phyloP scores from a whole-genome alignment of 2,113 vertebrate species.

The Lepisosteus osseus region DNA sequence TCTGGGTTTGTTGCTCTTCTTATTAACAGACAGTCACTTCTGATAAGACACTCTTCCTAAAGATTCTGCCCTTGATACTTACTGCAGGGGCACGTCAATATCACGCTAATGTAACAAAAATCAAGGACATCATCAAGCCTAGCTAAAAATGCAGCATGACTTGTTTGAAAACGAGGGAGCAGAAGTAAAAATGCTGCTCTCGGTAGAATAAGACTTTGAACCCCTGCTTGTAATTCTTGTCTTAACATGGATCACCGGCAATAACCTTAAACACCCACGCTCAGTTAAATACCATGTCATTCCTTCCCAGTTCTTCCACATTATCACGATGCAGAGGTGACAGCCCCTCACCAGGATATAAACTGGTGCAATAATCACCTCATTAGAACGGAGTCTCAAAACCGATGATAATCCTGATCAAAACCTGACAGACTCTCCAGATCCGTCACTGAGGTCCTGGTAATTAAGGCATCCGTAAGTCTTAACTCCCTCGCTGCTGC shows the following conservation, averaged over 20 bases:
- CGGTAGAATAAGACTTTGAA: too few relatives aligned
- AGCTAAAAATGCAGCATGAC: background rate
- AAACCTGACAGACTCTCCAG: background rate
- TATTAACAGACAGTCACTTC: background rate
- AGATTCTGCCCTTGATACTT: background rate
- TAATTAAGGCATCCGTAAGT: background rate
- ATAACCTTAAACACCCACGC: background rate
- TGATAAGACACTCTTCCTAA: conserved; percentile 5
- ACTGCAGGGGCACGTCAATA: background rate
- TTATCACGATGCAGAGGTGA: background rate
- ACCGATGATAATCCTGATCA: too few relatives aligned
- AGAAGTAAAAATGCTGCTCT: conserved; percentile 2
- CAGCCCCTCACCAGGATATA: background rate
- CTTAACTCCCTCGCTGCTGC: too few relatives aligned
- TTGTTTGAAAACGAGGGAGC: conserved; percentile 11
- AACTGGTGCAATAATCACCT: background rate
- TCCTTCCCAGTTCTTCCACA: background rate
- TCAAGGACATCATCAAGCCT: background rate
- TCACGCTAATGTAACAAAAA: background rate
- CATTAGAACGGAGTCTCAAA: background rate
- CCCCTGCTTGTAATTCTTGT: background rate
- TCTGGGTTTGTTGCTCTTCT: conserved; percentile 1
- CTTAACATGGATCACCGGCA: background rate
- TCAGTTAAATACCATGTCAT: background rate
- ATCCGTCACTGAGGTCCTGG: background rate